Evolutionary conservation across 2,113 vertebrate genomes (phyloP).

Genomic region (Podarcis muralis): DNA sequence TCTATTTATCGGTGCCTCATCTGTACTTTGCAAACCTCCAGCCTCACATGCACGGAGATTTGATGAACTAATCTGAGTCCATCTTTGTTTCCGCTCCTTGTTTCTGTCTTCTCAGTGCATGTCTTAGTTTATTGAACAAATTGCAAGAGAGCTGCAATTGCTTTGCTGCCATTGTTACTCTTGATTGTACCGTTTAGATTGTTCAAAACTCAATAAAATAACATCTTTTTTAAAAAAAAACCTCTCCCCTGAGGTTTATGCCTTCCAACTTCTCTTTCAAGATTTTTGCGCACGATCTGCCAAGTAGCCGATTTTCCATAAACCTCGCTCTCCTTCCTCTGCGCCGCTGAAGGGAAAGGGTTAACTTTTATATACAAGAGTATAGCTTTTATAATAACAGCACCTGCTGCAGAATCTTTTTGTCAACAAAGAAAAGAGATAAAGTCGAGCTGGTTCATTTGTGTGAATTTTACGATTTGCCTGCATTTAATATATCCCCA

Average conservation of each 20-base stretch:
- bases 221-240: background rate
- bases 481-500: background rate
- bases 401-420: slow-evolving; percentile 49
- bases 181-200: no score
- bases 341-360: slow-evolving; percentile 7
- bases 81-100: no score
- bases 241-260: background rate
- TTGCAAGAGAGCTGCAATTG: no score
- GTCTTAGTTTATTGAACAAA: no score
- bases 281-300: no score
- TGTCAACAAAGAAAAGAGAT: slow-evolving; percentile 55
- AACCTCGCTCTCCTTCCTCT: background rate
- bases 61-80: no score
- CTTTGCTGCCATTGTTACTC: no score
- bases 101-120: no score
- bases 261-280: background rate
- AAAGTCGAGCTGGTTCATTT: slow-evolving; percentile 45
- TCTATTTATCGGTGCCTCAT: no score
- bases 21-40: no score
- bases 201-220: background rate
- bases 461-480: slow-evolving; percentile 21
- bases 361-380: slow-evolving; percentile 52
- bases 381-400: slow-evolving; percentile 41
- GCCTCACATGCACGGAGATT: no score
- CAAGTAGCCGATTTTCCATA: slow-evolving; percentile 15